Base-by-base conservation (phyloP, 2,113 vertebrate genomes). In the Marmota monax region DNA sequence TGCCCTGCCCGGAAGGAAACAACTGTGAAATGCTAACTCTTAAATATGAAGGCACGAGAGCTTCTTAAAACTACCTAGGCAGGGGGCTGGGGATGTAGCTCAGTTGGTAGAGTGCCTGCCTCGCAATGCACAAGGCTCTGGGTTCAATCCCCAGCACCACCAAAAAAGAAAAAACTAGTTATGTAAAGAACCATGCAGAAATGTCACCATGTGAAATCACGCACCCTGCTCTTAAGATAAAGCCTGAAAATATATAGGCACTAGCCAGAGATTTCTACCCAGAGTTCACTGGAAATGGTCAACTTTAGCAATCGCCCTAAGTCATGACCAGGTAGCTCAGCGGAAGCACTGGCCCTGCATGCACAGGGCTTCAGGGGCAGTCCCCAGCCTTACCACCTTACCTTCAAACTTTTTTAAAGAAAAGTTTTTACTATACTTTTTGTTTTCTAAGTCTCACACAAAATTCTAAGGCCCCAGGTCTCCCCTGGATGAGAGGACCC, bases 111-210 rank as follows among this genome's bases (percentile, higher is more conserved):
- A 45, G 45, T 45, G 7, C 45, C 45, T 45, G 45, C 45, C 45
- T 9, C 45, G 45, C 45, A 45, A 45, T 45, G 45, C 45, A 45
- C 45, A 45, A 45, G 45, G 45, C 45, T 45, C 45, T 9, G 45
- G 45, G 45, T 45, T 45, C 45, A 45, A 45, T 45, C 45, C 45
- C 45, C 45, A 45, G 45, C 45, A 45, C 45, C 8, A 45, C 45
- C 45, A 45, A 45, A 9, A 45, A 45, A 45, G 45, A 45, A 45
- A 45, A 45, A 45, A 45, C 45, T 45, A 9, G 45, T 9, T 20
- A 58, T 7, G 29, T 27, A 25, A 25, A 34, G 23, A 56, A 13
- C 2, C 69, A 2, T 0, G 22, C 29, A 32, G 51, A 9, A 51
- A 11, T 5, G 67, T 56, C 22, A 0, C 1, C 9, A 7, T 29